Evolutionary conservation across 2,888 invertebrate species (phyloP).

Genomic region (Phasia obesa): DNA sequence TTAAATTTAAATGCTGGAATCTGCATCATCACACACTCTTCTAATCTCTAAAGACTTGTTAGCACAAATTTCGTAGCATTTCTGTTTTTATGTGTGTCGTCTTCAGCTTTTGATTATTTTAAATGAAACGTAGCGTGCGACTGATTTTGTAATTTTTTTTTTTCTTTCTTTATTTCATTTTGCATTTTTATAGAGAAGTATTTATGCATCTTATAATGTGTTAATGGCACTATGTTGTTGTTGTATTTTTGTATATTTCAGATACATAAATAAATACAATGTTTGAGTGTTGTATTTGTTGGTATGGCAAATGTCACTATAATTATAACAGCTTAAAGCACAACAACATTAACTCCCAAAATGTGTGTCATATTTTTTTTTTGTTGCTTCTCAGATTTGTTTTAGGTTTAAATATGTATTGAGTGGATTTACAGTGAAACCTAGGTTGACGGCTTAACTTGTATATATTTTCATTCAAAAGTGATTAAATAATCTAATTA

Average conservation of each 20-base stretch:
- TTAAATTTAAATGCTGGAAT: slow-evolving; percentile 27
- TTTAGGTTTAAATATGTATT: slow-evolving; percentile 4
- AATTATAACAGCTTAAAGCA: slow-evolving; percentile 63
- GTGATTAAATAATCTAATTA: too few species aligned
- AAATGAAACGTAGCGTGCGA: slow-evolving; percentile 56
- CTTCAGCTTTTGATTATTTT: slow-evolving; percentile 25
- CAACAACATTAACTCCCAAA: slow-evolving; percentile 31
- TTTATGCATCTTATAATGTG: slow-evolving; percentile 61
- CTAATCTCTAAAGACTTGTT: slow-evolving; percentile 56
- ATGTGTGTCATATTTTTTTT: slow-evolving; percentile 58
- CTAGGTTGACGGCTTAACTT: not conserved
- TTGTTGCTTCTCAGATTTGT: slow-evolving; percentile 1
- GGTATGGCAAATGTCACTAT: slow-evolving; percentile 62
- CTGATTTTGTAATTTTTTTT: not conserved
- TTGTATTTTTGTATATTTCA: too few species aligned
- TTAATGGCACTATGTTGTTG: slow-evolving; percentile 40
- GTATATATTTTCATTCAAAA: too few species aligned
- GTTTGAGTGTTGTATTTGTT: slow-evolving; percentile 8
- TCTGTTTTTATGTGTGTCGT: slow-evolving; percentile 2
- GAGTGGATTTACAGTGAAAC: not conserved
- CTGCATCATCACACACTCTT: slow-evolving; percentile 19
- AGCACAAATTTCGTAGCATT: slow-evolving; percentile 46
- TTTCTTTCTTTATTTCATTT: not conserved
- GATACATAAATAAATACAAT: not conserved
- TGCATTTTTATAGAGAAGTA: slow-evolving; percentile 6